phyloP scores from a whole-genome alignment of 2,888 invertebrate genomes.

The Cephus spinipes region DNA sequence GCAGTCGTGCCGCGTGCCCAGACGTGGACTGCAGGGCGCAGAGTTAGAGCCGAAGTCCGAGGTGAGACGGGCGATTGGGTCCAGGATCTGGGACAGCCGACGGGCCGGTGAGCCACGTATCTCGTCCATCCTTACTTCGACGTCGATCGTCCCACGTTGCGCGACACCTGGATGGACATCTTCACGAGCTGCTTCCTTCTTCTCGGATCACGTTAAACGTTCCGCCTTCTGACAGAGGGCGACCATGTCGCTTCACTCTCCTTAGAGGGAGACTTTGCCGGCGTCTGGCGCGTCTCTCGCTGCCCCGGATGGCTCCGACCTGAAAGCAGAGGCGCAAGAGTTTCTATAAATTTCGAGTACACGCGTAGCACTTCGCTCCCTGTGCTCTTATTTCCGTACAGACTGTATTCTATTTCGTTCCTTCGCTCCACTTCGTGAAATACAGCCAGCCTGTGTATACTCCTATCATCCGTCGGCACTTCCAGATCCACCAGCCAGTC shows the following conservation, averaged over 20 bases:
- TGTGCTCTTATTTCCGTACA: background rate
- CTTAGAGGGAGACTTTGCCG: conserved; percentile 6
- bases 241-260: conserved; percentile 6
- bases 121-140: conserved; percentile 54
- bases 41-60: conserved; percentile 69
- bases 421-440: background rate
- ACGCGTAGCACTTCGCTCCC: background rate
- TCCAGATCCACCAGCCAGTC: background rate
- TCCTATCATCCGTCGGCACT: background rate
- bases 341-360: background rate
- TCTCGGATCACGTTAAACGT: background rate
- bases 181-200: background rate
- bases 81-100: conserved; percentile 85
- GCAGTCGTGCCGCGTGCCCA: conserved; percentile 46
- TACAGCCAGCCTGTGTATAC: background rate
- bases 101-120: conserved; percentile 71
- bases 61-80: conserved; percentile 81
- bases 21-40: conserved; percentile 67
- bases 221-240: conserved; percentile 1
- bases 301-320: background rate
- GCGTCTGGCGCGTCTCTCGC: conserved; percentile 7
- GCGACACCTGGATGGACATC: background rate
- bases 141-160: conserved; percentile 4
- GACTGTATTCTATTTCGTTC: background rate
- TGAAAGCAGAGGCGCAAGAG: background rate